Base-by-base conservation (phyloP, 2,113 vertebrate genomes). In the Hymenochirus boettgeri region DNA sequence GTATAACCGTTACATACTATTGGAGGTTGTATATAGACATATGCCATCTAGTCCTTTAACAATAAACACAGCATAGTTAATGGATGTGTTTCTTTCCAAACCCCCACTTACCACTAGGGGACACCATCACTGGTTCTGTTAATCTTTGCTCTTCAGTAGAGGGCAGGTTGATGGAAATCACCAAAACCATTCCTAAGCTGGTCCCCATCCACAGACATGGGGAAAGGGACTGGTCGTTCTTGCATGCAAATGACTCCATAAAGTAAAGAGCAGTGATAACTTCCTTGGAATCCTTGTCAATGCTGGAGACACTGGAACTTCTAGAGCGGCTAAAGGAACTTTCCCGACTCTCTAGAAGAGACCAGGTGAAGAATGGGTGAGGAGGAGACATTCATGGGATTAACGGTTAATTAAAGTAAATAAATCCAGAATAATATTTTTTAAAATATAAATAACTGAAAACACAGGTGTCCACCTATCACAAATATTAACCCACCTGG, bases 301-400 rank as follows among this genome's bases (percentile, higher is more conserved):
- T 98, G 61, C 96, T 99, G 78, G 92, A 99, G 70, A 99, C 91
- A 0, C 96, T 99, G 80, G 96, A 99, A 70, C 96, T 99, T 73
- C 95, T 92, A 0, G 96, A 99, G 61, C 92, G 94, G 83, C 86
- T 97, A 84, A 97, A 95, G 65, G 95, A 94, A 78, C 94, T 98
- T 67, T 99, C 96, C 45, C 93, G 87, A 22, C 86, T 94, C 86
- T 99, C 96, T 97, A 83, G 17, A n/a, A n/a, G n/a, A n/a, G 62
- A 21, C 58, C 2, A 17, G 12, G 29, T 18, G 22, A 3, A 12
- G 3, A 73, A 71, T 2, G 57, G 25, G 45, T 18, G 13, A 72
- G 17, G 71, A n/a, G n/a, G n/a, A n/a, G n/a, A n/a, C n/a, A n/a
- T n/a, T n/a, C n/a, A n/a, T n/a, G n/a, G n/a, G n/a, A n/a, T n/a